Evolutionary conservation across 2,888 invertebrate genomes (phyloP).

Genomic region (Scaptomyza caliginosa): DNA sequence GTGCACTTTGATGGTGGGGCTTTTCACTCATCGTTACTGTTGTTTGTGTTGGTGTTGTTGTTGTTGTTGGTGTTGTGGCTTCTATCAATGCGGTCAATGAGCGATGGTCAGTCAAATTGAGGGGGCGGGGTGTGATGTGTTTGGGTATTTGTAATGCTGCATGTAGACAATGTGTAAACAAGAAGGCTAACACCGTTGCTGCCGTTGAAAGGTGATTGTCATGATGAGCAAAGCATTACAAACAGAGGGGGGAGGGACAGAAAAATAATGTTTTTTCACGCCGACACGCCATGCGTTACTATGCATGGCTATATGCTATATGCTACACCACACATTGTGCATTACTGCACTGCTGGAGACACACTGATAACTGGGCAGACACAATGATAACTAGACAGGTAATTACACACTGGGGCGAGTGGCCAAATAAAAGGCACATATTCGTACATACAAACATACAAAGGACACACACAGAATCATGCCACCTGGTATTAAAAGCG

Average conservation of each 20-base stretch:
- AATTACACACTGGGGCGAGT: constrained; percentile 19
- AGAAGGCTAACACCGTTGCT: constrained; percentile 53
- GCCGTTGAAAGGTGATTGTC: constrained; percentile 32
- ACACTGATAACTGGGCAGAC: constrained; percentile 31
- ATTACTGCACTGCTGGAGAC: background rate
- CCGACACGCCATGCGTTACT: background rate
- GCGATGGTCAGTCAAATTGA: constrained; percentile 15
- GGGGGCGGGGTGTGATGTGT: background rate
- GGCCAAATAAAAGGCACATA: background rate
- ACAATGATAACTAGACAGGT: constrained; percentile 34
- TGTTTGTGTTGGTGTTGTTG: background rate
- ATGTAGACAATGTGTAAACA: constrained; percentile 76
- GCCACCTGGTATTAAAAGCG: constrained; percentile 2
- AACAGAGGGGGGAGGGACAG: too few relatives aligned
- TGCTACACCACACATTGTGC: too few relatives aligned
- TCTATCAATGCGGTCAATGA: constrained; percentile 35
- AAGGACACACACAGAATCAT: background rate
- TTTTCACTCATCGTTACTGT: background rate
- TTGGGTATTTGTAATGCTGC: constrained; percentile 46
- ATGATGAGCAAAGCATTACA: background rate
- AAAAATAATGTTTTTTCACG: background rate
- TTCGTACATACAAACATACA: background rate
- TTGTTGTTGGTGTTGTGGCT: constrained; percentile 9
- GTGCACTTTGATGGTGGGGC: constrained; percentile 38
- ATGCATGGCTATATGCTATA: too few relatives aligned